These are phyloP conservation scores for Aphidoletes aphidimyza DNA, from an alignment of 2,888 invertebrate species.

Conservation along the genomic window DNA sequence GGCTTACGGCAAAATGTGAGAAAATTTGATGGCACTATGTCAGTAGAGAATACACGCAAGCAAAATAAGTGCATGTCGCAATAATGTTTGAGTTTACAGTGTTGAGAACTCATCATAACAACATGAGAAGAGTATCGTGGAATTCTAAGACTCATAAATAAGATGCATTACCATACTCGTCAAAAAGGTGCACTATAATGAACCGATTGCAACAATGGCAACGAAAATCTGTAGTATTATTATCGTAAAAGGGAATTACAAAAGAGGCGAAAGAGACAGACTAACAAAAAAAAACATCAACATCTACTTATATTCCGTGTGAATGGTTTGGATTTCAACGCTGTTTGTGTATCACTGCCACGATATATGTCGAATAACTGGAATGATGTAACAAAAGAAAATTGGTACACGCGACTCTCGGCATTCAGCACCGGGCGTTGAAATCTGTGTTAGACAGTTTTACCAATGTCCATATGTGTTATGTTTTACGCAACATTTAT, in stretches of 20 bases:
- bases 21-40: background rate
- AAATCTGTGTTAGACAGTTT: background rate
- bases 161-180: no score
- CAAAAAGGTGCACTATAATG: background rate
- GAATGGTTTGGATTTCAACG: background rate
- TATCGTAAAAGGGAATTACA: background rate
- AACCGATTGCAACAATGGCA: background rate
- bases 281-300: no score
- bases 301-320: background rate
- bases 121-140: no score
- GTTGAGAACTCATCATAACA: background rate
- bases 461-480: no score
- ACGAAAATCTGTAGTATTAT: background rate
- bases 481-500: no score
- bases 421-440: no score
- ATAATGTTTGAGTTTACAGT: background rate
- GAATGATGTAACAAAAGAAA: slow-evolving; percentile 26
- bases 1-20: no score
- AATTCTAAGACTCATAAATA: no score
- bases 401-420: background rate
- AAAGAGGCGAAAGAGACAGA: no score
- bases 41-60: no score
- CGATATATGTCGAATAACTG: slow-evolving; percentile 23
- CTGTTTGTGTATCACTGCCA: background rate
- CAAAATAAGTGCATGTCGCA: slow-evolving; percentile 6